Percentiles rank a stretch among this genome's conserved stretches.
Evolutionary conservation across 2,797 vertebrate species (phyloP).

Genomic region (Pogonophryne albipinna): DNA sequence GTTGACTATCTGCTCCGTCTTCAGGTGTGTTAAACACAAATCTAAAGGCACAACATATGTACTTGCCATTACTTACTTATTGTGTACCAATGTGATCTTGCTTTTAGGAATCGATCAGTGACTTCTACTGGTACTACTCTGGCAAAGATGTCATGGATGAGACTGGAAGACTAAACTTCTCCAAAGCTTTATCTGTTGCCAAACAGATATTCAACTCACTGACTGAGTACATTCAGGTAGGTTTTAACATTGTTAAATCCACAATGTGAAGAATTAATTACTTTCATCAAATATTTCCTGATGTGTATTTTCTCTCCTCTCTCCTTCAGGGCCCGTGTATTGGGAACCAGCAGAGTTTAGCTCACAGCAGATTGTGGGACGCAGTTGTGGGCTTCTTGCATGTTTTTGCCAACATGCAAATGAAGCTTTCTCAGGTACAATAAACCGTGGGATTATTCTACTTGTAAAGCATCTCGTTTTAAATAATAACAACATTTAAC

Average conservation of each 20-base stretch:
- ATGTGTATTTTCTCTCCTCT: not conserved
- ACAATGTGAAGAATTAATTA: not conserved
- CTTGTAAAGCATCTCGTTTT: not conserved
- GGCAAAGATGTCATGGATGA: slow-evolving; percentile 96
- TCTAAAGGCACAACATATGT: not conserved
- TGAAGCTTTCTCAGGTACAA: slow-evolving; percentile 96
- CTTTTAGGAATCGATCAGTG: slow-evolving; percentile 96
- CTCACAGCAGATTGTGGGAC: slow-evolving; percentile 97
- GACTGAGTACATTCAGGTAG: slow-evolving; percentile 98
- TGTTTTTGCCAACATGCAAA: slow-evolving; percentile 98
- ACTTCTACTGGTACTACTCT: slow-evolving; percentile 99
- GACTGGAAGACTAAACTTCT: slow-evolving; percentile 94
- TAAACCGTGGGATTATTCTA: not conserved
- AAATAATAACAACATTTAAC: not conserved
- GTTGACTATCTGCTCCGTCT: slow-evolving; percentile 98
- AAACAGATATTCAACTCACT: slow-evolving; percentile 99
- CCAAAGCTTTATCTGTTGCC: slow-evolving; percentile 93
- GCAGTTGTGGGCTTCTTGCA: slow-evolving; percentile 97
- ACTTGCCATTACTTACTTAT: not conserved
- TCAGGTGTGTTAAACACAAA: slow-evolving; percentile 85
- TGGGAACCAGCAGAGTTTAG: slow-evolving; percentile 97
- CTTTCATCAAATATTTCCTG: not conserved
- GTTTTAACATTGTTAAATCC: not conserved
- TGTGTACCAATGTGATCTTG: not conserved
- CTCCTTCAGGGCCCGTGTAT: slow-evolving; percentile 92